Base-by-base conservation (phyloP, 1,140 invertebrate genomes). In the Polypedilum vanderplanki region DNA sequence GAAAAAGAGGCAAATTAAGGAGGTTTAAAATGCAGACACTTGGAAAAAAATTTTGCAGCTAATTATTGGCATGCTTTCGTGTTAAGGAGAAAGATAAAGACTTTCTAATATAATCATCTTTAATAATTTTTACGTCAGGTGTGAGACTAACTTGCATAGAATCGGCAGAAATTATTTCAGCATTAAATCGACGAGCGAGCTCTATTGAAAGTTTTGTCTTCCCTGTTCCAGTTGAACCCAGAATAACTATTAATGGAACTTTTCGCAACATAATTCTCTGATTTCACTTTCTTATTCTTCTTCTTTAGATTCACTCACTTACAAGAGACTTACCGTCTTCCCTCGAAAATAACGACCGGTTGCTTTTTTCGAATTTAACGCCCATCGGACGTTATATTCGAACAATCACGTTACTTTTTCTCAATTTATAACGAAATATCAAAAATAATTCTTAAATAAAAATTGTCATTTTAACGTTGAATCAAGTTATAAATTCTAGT, bases 141-240 rank as follows among this genome's bases (percentile, higher is more conserved):
- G 17, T 75, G 15, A 17, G 22, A 81, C 84, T 85, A 84, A 97
- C 95, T 89, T 99, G 98, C 96, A 99, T 99, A 10, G 97, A 98
- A 89, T 99, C 98, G 0, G 97, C 96, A 77, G 95, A 98, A 73
- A 99, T 95, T 73, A 99, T 92, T 88, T 99, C 97, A n/a, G 96
- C 94, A 75, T 87, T 85, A 82, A 96, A 98, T 80, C 86, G 89
- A 76, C 89, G 87, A 0, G 95, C 96, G 75, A 99, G 84, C 86
- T 98, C 93, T 75, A 99, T 87, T 17, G 93, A 92, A 76, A 99
- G 85, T 83, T 98, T 97, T 0, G 97, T 97, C 88, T 99, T 99
- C 73, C 98, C 98, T 0, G 92, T 91, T 9, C 96, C 98, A 22
- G 98, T 99, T 9, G 96, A 90, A 78, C 98, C 98, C 74, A 98